Percentiles rank a stretch among this genome's conserved stretches.
These are phyloP conservation scores for Apteryx owenii DNA, from an alignment of 2,113 vertebrate species.

Conservation along the genomic window DNA sequence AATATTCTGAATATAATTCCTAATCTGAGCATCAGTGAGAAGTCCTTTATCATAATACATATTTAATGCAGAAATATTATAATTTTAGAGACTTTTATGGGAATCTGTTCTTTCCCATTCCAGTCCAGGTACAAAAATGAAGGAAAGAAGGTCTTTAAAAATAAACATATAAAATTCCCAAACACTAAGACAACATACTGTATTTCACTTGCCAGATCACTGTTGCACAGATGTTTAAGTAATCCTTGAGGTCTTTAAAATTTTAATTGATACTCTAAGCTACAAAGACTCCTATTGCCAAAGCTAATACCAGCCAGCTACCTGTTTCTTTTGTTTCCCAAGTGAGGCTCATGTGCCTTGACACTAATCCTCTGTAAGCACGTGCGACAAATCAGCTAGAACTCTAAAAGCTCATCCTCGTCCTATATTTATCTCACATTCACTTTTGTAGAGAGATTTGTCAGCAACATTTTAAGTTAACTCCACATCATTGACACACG, in stretches of 20 bases:
- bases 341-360: not conserved
- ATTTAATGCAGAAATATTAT: not conserved
- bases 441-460: not conserved
- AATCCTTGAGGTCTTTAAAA: not conserved
- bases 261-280: not conserved
- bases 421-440: not conserved
- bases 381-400: not conserved
- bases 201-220: not conserved
- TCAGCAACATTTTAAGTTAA: not conserved
- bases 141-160: not conserved
- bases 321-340: not conserved
- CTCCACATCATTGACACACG: not conserved
- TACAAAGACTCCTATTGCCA: not conserved
- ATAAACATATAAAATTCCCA: conserved; percentile 18
- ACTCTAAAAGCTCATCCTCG: not conserved
- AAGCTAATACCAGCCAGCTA: not conserved
- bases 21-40: not conserved
- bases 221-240: not conserved
- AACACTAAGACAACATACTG: not conserved
- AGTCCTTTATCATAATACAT: not conserved
- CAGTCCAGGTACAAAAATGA: not conserved
- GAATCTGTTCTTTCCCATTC: not conserved
- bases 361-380: not conserved
- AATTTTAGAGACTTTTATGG: not conserved
- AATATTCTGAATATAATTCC: not conserved